phyloP scores from a whole-genome alignment of 2,888 invertebrate species.

The Eilema griseolum region DNA sequence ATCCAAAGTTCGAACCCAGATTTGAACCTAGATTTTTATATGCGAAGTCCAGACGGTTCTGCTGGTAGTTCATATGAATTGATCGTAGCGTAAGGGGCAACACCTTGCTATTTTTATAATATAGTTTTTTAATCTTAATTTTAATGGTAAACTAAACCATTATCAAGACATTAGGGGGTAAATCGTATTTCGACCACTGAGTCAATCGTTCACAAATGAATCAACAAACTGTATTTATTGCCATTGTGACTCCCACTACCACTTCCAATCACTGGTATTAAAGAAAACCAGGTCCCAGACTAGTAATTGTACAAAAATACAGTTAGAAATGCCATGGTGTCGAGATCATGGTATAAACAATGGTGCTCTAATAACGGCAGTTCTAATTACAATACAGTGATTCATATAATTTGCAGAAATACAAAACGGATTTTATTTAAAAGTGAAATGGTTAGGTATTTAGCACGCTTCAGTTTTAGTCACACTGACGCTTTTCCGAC shows the following conservation, averaged over 20 bases:
- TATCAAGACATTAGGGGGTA: no score
- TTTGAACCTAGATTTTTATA: no score
- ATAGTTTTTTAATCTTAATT: no score
- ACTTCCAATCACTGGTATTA: background rate
- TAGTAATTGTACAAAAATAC: slow-evolving; percentile 32
- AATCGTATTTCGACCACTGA: background rate
- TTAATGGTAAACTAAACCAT: no score
- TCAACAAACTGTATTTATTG: background rate
- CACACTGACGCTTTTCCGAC: background rate
- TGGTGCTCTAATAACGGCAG: slow-evolving; percentile 47
- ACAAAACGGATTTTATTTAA: slow-evolving; percentile 17
- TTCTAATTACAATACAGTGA: slow-evolving; percentile 38
- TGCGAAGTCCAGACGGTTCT: no score
- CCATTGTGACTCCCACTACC: slow-evolving; percentile 3
- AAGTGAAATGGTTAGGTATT: slow-evolving; percentile 5
- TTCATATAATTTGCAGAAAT: slow-evolving; percentile 30
- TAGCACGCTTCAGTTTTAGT: background rate
- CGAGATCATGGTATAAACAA: slow-evolving; percentile 42
- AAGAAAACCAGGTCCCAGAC: slow-evolving; percentile 17
- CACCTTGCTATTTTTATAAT: no score
- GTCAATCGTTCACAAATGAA: slow-evolving; percentile 1
- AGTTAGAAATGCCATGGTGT: slow-evolving; percentile 42
- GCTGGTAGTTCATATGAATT: no score
- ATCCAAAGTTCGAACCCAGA: no score
- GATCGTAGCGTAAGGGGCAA: no score